Base-by-base conservation (phyloP, 2,888 invertebrate species). In the Epinotia brunnichana region DNA sequence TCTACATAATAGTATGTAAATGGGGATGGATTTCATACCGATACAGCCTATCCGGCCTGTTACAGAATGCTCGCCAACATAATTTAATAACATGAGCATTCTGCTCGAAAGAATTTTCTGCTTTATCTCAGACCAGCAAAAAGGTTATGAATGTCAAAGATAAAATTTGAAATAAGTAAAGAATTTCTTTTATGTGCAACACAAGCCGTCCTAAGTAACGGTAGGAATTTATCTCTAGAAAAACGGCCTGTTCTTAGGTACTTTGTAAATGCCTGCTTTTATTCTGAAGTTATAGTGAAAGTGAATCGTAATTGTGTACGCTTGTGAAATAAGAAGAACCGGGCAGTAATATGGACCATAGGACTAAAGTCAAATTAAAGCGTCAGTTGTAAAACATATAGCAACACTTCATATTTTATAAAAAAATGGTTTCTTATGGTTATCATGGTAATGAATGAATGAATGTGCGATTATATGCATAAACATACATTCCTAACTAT, bases 131-230 rank as follows among this genome's bases (percentile, higher is more conserved):
- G 21, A 39, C 56, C n/a, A 35, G 62, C 66, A 21, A 57, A 68
- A 72, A 62, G 72, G 71, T 72, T 68, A 54, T 56, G 54, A 29
- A 72, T 72, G 56, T 62, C 72, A 73, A 62, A 62, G 68, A 72
- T 44, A 61, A 35, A 48, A 72, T 72, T 72, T 54, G 44, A 68
- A 57, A 57, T 68, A 56, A 44, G 44, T 44, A 1, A 56, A 56
- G 35, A 56, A 68, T 68, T 51, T 61, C 54, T 60, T 72, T 48
- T 24, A 17, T 51, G 56, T 59, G 15, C 39, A 54, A 53, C 19
- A 39, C 53, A 19, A 64, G 15, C 3, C 10, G 19, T 21, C 35
- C 7, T 9, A 35, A 35, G 35, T 35, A 41, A 41, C 41, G 41
- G 15, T 24, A 5, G 24, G 24, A 24, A 24, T 54, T 2, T 54